Evolutionary conservation across 2,113 vertebrate genomes (phyloP).

Genomic region (Tringa solitaria): DNA sequence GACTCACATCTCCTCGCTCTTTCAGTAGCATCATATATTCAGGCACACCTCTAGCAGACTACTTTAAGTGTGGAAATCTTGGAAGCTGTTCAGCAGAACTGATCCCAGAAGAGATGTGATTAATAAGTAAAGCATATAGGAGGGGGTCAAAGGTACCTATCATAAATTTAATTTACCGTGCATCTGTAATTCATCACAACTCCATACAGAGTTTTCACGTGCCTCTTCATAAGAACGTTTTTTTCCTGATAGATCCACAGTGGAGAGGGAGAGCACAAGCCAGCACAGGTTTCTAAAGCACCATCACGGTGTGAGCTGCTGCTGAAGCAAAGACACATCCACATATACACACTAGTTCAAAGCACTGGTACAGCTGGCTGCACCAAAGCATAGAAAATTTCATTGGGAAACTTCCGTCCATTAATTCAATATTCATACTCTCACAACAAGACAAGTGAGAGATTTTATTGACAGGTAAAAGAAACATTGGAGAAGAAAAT

Average conservation of each 20-base stretch:
- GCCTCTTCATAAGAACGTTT: neutral
- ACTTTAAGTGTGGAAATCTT: neutral
- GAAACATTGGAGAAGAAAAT: neutral
- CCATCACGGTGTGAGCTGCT: neutral
- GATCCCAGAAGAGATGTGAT: neutral
- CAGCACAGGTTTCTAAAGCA: neutral
- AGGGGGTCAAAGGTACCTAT: slow-evolving; percentile 5
- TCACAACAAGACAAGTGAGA: neutral
- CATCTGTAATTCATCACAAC: slow-evolving; percentile 19
- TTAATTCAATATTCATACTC: neutral
- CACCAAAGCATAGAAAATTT: neutral
- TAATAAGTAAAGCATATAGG: neutral
- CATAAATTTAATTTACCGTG: slow-evolving; percentile 13
- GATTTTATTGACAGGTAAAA: neutral
- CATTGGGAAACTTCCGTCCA: neutral
- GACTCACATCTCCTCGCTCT: neutral
- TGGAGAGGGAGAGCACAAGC: neutral
- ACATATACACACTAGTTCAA: neutral
- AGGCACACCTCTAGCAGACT: neutral
- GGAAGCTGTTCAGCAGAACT: neutral
- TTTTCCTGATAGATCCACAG: neutral
- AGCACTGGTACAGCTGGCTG: neutral
- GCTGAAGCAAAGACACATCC: neutral
- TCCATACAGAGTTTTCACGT: neutral
- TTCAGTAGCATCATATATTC: neutral